These are phyloP conservation scores for Megalops atlanticus DNA, from an alignment of 2,113 vertebrate genomes.

Conservation along the genomic window DNA sequence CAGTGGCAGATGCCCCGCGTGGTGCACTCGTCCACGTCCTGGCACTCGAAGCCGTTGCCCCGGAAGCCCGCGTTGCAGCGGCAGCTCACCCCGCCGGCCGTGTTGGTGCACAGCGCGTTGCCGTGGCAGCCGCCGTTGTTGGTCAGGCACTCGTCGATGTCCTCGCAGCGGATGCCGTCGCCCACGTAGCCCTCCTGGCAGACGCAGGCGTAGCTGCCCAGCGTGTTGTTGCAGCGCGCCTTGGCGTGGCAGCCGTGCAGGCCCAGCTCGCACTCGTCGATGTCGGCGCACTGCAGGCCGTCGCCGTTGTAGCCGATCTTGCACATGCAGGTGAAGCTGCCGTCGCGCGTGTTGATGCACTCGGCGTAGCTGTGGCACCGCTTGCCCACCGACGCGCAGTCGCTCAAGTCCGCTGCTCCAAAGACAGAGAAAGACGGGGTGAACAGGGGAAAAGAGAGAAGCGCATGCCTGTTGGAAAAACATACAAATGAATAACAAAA, in stretches of 20 bases:
- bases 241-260: slow-evolving; percentile 62
- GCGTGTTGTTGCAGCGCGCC: slow-evolving; percentile 66
- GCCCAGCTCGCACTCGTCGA: slow-evolving; percentile 68
- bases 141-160: slow-evolving; percentile 71
- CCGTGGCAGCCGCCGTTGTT: slow-evolving; percentile 72
- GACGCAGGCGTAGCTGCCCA: slow-evolving; percentile 70
- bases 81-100: slow-evolving; percentile 65
- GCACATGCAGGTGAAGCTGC: slow-evolving; percentile 61
- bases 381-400: slow-evolving; percentile 60
- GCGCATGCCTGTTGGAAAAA: neutral
- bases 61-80: slow-evolving; percentile 66
- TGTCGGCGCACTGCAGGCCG: slow-evolving; percentile 66
- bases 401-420: slow-evolving; percentile 50
- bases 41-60: slow-evolving; percentile 70
- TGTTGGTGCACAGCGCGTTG: slow-evolving; percentile 67
- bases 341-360: slow-evolving; percentile 57
- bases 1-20: slow-evolving; percentile 68
- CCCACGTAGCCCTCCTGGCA: slow-evolving; percentile 70
- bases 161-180: slow-evolving; percentile 66
- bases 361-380: slow-evolving; percentile 64
- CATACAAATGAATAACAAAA: neutral
- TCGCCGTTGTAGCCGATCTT: slow-evolving; percentile 65
- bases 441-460: slow-evolving; percentile 11
- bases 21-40: slow-evolving; percentile 69
- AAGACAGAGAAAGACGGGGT: neutral